Evolutionary conservation across 2,797 vertebrate species (phyloP).

Genomic region (Hippocampus kuda): DNA sequence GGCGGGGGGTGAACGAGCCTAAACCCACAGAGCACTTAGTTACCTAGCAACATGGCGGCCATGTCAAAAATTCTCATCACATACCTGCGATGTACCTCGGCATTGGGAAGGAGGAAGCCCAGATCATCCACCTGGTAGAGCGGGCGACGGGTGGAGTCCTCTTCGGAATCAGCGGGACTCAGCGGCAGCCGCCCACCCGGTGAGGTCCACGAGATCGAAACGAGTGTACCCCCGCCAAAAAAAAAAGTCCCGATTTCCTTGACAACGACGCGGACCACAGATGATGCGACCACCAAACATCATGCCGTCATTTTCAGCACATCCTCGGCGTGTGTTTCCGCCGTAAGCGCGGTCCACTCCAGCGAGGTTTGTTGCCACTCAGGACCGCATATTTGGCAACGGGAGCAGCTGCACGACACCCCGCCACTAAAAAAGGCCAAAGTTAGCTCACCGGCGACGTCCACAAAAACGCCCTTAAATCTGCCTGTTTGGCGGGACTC

Average conservation of each 20-base stretch:
- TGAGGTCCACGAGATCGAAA: constrained; percentile 16
- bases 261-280: constrained; percentile 24
- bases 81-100: constrained; percentile 46
- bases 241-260: constrained; percentile 36
- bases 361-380: not conserved
- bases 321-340: not conserved
- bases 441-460: constrained; percentile 32
- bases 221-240: constrained; percentile 6
- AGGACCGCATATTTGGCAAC: not conserved
- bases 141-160: not conserved
- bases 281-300: constrained; percentile 36
- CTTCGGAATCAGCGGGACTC: constrained; percentile 18
- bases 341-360: not conserved
- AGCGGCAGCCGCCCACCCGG: constrained; percentile 8
- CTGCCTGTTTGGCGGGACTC: constrained; percentile 29
- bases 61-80: constrained; percentile 50
- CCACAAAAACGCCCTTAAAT: constrained; percentile 59
- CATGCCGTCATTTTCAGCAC: constrained; percentile 9
- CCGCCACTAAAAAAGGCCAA: constrained; percentile 30
- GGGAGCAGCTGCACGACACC: not conserved
- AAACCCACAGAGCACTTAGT: constrained; percentile 62
- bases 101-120: constrained; percentile 5
- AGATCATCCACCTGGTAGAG: constrained; percentile 32
- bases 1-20: constrained; percentile 47
- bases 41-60: constrained; percentile 69